Conservation (phyloP, 2,113 vertebrate species). For the Dasypus novemcinctus region DNA sequence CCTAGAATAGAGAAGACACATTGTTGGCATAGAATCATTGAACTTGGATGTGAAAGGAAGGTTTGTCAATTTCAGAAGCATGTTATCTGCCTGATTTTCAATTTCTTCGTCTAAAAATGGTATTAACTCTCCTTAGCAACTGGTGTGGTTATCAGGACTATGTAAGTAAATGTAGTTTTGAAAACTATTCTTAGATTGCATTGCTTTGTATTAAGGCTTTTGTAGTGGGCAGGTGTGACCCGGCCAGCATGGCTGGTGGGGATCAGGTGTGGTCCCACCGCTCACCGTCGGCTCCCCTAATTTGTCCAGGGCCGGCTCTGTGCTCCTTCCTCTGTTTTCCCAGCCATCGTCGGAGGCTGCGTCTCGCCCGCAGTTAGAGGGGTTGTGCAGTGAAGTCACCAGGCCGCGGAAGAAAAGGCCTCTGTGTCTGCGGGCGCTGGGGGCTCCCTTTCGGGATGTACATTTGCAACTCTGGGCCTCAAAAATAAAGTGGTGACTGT, state of each 20-base stretch:
- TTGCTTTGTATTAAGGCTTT: rapidly evolving
- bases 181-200: neutral
- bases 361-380: neutral
- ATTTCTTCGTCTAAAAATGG: no score
- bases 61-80: rapidly evolving
- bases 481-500: conserved; percentile 64
- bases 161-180: neutral
- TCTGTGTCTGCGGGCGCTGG: conserved; percentile 43
- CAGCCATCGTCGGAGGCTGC: neutral
- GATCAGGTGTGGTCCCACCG: neutral
- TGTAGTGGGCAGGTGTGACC: neutral
- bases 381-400: conserved; percentile 64
- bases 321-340: neutral
- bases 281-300: neutral
- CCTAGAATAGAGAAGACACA: neutral
- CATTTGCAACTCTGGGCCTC: conserved; percentile 3
- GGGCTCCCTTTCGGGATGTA: neutral
- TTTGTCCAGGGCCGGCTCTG: rapidly evolving
- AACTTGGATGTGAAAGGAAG: neutral
- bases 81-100: rapidly evolving
- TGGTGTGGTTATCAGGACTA: rapidly evolving
- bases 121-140: neutral
- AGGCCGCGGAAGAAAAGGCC: conserved; percentile 58
- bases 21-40: neutral
- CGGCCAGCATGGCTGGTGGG: neutral